A percentile compares a stretch with the other conserved stretches of the same genome.
Conservation (phyloP, 2,797 vertebrate genomes). For the Natrix natrix region DNA sequence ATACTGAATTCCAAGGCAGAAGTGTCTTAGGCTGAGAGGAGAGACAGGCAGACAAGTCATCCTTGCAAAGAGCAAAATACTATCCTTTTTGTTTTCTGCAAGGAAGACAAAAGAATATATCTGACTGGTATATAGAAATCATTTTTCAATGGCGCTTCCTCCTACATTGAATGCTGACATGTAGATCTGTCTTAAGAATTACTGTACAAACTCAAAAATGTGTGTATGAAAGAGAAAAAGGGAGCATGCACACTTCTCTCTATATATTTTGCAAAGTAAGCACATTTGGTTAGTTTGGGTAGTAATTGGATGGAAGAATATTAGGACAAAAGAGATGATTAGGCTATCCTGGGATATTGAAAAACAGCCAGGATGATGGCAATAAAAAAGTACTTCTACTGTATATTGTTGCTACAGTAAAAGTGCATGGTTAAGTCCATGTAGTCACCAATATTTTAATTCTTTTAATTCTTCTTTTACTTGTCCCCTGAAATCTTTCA, state of each 20-base stretch:
- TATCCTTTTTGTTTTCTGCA: background rate
- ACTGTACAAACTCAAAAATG: background rate
- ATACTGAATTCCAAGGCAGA: constrained; percentile 5
- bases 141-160: background rate
- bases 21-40: background rate
- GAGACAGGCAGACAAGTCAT: background rate
- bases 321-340: background rate
- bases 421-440: background rate
- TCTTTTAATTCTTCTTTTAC: background rate
- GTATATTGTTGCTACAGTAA: background rate
- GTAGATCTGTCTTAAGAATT: background rate
- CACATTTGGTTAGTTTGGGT: background rate
- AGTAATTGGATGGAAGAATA: background rate
- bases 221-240: background rate
- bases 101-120: background rate
- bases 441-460: background rate
- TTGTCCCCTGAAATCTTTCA: background rate
- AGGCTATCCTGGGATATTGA: background rate
- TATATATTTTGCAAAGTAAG: background rate
- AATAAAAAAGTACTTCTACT: background rate
- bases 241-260: background rate
- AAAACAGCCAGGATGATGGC: background rate
- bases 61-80: background rate
- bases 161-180: background rate
- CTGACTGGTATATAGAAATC: background rate